A percentile compares a stretch with the other conserved stretches of the same genome.
Conservation (phyloP, 2,888 invertebrate genomes). For the Ryuthela nishihirai region DNA sequence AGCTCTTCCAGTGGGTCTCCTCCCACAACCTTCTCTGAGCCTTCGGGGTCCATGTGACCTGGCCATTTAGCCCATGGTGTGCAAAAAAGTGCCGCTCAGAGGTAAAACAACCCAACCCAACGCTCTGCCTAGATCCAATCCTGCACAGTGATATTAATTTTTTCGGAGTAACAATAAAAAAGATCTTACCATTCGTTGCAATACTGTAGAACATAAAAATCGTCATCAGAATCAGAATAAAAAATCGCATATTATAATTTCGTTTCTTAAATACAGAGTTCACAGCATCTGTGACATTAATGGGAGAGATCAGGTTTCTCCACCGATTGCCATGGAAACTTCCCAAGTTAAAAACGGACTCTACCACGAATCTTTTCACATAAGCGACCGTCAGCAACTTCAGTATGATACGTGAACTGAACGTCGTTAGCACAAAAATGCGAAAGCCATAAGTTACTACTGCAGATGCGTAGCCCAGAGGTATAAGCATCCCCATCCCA, state of each 20-base stretch:
- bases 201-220: slow-evolving; percentile 14
- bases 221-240: slow-evolving; percentile 5
- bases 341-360: slow-evolving; percentile 17
- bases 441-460: neutral
- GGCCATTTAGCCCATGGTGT: too few relatives aligned
- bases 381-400: slow-evolving; percentile 1
- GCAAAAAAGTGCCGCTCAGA: too few relatives aligned
- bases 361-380: slow-evolving; percentile 7
- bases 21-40: too few relatives aligned
- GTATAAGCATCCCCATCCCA: slow-evolving; percentile 1
- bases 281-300: slow-evolving; percentile 17
- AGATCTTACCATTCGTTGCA: slow-evolving; percentile 8
- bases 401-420: slow-evolving; percentile 3
- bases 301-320: slow-evolving; percentile 14
- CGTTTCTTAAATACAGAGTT: slow-evolving; percentile 19
- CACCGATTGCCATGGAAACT: slow-evolving; percentile 16
- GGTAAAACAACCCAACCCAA: too few relatives aligned
- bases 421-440: neutral
- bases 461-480: slow-evolving; percentile 5
- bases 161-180: too few relatives aligned
- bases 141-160: too few relatives aligned
- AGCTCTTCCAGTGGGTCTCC: too few relatives aligned
- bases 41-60: too few relatives aligned
- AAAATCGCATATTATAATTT: slow-evolving; percentile 17
- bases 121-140: too few relatives aligned